Conservation (phyloP, 2,888 invertebrate species). For the Cantharis flavilabris region DNA sequence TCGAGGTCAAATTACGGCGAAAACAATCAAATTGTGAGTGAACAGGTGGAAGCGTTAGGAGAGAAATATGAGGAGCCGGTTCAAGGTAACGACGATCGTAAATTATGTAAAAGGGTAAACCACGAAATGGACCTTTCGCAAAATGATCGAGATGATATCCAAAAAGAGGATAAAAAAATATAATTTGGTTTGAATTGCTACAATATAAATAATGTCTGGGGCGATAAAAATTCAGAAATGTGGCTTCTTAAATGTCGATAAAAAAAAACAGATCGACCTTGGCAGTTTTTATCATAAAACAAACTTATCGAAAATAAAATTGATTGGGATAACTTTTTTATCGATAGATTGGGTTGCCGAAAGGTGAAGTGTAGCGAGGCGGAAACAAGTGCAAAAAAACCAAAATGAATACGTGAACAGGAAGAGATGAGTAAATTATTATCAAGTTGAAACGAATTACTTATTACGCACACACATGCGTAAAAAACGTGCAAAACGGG, state of each 20-base stretch:
- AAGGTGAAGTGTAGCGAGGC: not conserved
- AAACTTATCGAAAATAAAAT: not conserved
- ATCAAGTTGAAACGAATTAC: not conserved
- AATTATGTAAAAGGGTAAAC: not conserved
- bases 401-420: not conserved
- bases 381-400: not conserved
- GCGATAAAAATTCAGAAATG: not conserved
- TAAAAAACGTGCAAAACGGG: slow-evolving; percentile 20
- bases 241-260: not conserved
- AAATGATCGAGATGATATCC: not conserved
- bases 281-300: not conserved
- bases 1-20: not conserved
- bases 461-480: not conserved
- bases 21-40: not conserved
- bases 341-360: not conserved
- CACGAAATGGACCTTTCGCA: not conserved
- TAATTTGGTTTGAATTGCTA: not conserved
- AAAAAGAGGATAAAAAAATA: not conserved
- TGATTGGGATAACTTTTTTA: not conserved
- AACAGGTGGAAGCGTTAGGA: not conserved
- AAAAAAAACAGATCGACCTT: not conserved
- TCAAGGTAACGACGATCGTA: not conserved
- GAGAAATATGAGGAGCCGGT: not conserved
- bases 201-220: not conserved
- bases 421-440: not conserved